These are phyloP conservation scores for Ctenodactylus gundi DNA, from an alignment of 2,113 vertebrate species.

Conservation along the genomic window DNA sequence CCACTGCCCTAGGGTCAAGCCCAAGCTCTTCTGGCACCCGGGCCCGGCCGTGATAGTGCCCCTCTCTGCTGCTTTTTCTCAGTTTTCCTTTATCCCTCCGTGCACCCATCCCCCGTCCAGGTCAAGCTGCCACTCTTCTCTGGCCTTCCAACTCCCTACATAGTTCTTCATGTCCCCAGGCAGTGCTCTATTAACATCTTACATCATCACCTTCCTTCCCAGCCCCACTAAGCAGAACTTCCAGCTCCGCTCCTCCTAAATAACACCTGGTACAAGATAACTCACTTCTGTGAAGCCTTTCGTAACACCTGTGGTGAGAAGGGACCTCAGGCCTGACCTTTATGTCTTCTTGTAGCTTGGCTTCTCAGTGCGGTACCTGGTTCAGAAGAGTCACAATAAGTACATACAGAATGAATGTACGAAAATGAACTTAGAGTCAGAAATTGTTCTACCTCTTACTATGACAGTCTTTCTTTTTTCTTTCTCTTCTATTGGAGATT, in stretches of 20 bases:
- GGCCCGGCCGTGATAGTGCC: background rate
- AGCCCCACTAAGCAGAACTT: background rate
- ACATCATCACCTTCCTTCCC: accelerated
- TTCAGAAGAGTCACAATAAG: background rate
- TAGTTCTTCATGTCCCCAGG: accelerated
- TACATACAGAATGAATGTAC: background rate
- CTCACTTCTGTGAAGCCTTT: background rate
- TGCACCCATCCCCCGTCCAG: background rate
- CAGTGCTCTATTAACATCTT: background rate
- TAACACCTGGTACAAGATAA: background rate
- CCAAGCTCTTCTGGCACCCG: background rate
- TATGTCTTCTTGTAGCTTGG: background rate
- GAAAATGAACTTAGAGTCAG: background rate
- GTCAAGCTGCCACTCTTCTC: background rate
- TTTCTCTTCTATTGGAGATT: background rate
- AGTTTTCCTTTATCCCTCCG: background rate
- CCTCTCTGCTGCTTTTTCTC: background rate
- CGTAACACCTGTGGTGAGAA: background rate
- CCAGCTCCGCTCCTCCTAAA: background rate
- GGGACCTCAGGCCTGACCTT: background rate
- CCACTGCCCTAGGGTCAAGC: background rate
- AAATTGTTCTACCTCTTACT: background rate
- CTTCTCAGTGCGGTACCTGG: background rate
- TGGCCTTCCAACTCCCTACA: background rate
- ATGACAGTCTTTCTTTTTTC: no score